Evolutionary conservation across 2,113 vertebrate species (phyloP).

Genomic region (Sander vitreus): DNA sequence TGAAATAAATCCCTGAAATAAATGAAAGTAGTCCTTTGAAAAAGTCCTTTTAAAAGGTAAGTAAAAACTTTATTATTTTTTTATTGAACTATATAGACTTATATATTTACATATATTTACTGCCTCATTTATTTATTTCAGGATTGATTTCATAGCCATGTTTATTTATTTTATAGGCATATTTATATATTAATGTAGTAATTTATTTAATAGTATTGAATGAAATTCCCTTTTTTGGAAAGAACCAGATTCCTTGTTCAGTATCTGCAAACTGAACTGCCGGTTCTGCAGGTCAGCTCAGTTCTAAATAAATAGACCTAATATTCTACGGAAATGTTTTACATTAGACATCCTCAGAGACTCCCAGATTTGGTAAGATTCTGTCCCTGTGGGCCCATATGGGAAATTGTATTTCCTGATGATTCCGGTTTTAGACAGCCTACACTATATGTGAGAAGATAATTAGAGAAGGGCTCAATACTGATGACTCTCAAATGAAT

Average conservation of each 20-base stretch:
- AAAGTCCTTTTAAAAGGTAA: no score
- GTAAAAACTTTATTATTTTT: no score
- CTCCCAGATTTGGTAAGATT: conserved; percentile 14
- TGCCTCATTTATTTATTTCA: no score
- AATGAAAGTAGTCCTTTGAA: no score
- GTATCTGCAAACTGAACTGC: not conserved
- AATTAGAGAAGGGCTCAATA: not conserved
- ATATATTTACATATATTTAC: no score
- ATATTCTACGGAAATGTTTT: not conserved
- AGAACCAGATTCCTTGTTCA: not conserved
- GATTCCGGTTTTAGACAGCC: conserved; percentile 14
- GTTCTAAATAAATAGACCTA: conserved; percentile 13
- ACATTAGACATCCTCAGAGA: not conserved
- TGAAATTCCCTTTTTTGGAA: not conserved
- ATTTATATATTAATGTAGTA: no score
- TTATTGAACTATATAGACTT: no score
- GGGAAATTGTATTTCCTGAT: conserved; percentile 40
- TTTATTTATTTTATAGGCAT: no score
- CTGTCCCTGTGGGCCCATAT: not conserved
- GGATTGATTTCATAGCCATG: no score
- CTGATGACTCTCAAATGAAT: conserved; percentile 6
- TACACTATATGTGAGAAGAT: not conserved
- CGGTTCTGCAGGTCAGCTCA: conserved; percentile 1
- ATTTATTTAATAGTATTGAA: no score
- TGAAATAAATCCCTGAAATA: no score